Evolutionary conservation across 2,113 vertebrate genomes (phyloP).

Genomic region (Stegastes partitus): DNA sequence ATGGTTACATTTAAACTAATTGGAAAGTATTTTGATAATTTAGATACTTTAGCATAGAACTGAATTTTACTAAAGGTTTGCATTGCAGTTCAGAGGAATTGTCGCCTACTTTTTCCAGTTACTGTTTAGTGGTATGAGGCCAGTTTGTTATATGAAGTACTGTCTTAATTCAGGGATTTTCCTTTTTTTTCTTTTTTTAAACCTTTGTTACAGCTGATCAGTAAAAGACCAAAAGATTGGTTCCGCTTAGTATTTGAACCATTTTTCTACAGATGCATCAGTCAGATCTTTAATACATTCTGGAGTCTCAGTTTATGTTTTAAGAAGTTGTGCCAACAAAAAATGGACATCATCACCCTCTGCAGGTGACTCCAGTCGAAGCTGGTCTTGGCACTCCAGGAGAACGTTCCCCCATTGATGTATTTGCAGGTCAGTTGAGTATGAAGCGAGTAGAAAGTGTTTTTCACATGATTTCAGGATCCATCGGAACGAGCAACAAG

Average conservation of each 20-base stretch:
- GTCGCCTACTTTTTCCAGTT: slow-evolving; percentile 25
- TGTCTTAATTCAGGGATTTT: slow-evolving; percentile 59
- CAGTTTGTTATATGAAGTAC: slow-evolving; percentile 6
- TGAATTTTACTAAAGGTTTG: slow-evolving; percentile 24
- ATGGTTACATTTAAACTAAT: slow-evolving; percentile 13
- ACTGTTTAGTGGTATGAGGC: slow-evolving; percentile 3
- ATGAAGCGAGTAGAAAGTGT: neutral
- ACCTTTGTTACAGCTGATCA: neutral
- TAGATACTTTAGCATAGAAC: slow-evolving; percentile 22
- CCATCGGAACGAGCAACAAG: slow-evolving; percentile 17
- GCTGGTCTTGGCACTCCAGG: neutral
- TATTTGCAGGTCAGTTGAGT: neutral
- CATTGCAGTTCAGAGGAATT: slow-evolving; percentile 24
- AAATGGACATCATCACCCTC: slow-evolving; percentile 2
- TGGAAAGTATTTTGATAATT: slow-evolving; percentile 17
- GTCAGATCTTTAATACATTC: neutral
- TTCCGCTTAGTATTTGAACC: slow-evolving; percentile 1
- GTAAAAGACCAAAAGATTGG: neutral
- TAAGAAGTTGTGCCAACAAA: slow-evolving; percentile 21
- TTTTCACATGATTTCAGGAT: slow-evolving; percentile 6
- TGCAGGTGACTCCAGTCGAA: neutral
- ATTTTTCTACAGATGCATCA: slow-evolving; percentile 16
- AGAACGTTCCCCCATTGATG: neutral
- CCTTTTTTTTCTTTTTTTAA: slow-evolving; percentile 9
- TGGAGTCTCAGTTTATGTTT: neutral